phyloP scores from a whole-genome alignment of 1,140 invertebrate species.

The Nilaparvata lugens region DNA sequence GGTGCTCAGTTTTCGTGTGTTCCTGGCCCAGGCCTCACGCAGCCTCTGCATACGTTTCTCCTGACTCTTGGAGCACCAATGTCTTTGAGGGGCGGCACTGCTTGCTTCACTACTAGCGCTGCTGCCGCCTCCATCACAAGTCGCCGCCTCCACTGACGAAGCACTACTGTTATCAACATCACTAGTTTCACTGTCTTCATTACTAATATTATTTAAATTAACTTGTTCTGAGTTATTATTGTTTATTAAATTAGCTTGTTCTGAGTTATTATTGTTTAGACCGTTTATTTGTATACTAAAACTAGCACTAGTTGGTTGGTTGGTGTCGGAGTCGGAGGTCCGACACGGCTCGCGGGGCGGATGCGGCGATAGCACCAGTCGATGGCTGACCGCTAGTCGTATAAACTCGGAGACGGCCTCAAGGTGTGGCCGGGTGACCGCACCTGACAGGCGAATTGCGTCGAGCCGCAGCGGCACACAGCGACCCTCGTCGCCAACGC shows the following conservation, averaged over 20 bases:
- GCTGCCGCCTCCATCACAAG: neutral
- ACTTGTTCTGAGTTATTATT: too few species aligned
- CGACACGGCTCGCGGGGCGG: neutral
- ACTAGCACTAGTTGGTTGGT: neutral
- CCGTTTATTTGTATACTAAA: too few species aligned
- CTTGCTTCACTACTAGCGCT: slow-evolving; percentile 7
- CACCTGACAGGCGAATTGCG: slow-evolving; percentile 49
- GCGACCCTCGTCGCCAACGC: slow-evolving; percentile 47
- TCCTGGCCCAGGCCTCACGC: slow-evolving; percentile 39
- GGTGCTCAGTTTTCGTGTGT: slow-evolving; percentile 37
- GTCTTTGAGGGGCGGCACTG: slow-evolving; percentile 11
- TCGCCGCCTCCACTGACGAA: neutral
- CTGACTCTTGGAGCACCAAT: slow-evolving; percentile 14
- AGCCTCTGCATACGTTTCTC: slow-evolving; percentile 18
- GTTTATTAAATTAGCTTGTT: too few species aligned
- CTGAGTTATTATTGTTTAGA: too few species aligned
- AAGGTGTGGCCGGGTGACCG: slow-evolving; percentile 48
- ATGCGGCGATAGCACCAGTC: slow-evolving; percentile 34
- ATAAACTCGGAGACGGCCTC: slow-evolving; percentile 50
- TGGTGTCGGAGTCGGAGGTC: neutral
- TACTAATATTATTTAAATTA: too few species aligned
- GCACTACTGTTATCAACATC: too few species aligned
- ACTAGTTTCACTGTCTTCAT: too few species aligned
- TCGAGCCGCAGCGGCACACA: slow-evolving; percentile 51
- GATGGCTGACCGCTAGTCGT: slow-evolving; percentile 45